phyloP scores from a whole-genome alignment of 1,140 invertebrate species.

The Andricus grossulariae region DNA sequence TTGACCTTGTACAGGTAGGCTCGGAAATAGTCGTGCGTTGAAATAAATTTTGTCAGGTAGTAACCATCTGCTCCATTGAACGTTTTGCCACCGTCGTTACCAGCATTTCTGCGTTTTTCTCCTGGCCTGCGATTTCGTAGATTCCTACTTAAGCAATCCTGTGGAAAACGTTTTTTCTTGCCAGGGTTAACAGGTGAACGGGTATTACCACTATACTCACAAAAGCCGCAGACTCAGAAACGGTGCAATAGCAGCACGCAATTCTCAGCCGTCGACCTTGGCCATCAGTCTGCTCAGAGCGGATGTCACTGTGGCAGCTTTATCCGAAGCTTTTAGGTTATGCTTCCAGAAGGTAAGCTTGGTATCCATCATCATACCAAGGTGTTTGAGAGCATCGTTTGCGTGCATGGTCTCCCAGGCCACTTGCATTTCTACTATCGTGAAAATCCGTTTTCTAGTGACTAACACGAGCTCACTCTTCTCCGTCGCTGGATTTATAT shows the following conservation, averaged over 20 bases:
- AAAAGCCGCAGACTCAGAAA: slow-evolving; percentile 41
- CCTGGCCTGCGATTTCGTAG: too few species aligned
- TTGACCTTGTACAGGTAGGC: too few species aligned
- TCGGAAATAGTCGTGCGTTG: too few species aligned
- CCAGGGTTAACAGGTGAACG: slow-evolving; percentile 49
- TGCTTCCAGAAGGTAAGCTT: slow-evolving; percentile 33
- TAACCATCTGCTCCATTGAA: slow-evolving; percentile 43
- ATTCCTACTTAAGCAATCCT: too few species aligned
- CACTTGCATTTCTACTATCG: slow-evolving; percentile 41
- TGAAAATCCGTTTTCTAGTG: too few species aligned
- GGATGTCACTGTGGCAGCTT: slow-evolving; percentile 37
- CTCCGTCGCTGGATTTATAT: slow-evolving; percentile 8
- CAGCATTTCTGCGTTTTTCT: slow-evolving; percentile 27
- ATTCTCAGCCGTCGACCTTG: slow-evolving; percentile 51
- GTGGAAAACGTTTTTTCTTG: slow-evolving; percentile 5
- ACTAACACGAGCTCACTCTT: too few species aligned
- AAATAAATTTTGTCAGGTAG: too few species aligned
- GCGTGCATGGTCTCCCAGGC: slow-evolving; percentile 46
- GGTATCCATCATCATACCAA: too few species aligned
- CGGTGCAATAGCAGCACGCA: slow-evolving; percentile 44
- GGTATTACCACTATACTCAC: slow-evolving; percentile 46
- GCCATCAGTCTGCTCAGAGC: slow-evolving; percentile 12
- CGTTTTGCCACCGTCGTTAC: slow-evolving; percentile 36
- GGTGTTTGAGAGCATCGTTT: slow-evolving; percentile 36
- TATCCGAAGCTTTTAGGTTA: slow-evolving; percentile 34